Percentiles rank a stretch among this genome's conserved stretches.
These are phyloP conservation scores for Clupea harengus DNA, from an alignment of 2,113 vertebrate genomes.

Conservation along the genomic window DNA sequence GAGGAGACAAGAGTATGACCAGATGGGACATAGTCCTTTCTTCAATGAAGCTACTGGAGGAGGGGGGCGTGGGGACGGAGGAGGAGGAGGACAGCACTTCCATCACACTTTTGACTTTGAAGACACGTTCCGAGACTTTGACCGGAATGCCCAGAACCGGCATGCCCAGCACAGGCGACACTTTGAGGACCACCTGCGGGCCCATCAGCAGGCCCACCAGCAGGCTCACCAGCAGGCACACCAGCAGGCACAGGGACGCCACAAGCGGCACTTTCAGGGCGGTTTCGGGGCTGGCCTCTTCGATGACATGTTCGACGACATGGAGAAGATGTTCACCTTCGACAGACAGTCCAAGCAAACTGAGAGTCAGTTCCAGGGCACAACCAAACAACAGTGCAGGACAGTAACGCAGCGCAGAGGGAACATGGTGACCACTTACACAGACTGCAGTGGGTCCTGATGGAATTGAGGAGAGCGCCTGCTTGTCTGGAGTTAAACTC, in stretches of 20 bases:
- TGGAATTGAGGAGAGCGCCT: not conserved
- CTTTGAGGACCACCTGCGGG: conserved; percentile 86
- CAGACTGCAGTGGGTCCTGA: conserved; percentile 84
- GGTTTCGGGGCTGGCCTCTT: conserved; percentile 83
- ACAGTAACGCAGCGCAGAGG: conserved; percentile 94
- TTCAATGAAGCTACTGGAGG: conserved; percentile 51
- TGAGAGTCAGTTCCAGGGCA: conserved; percentile 79
- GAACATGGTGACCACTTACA: conserved; percentile 97
- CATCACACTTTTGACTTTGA: conserved; percentile 87
- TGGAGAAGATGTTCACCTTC: conserved; percentile 95
- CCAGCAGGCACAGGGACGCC: conserved; percentile 74
- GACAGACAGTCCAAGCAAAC: conserved; percentile 77
- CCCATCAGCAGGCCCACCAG: conserved; percentile 21
- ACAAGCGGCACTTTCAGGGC: conserved; percentile 86
- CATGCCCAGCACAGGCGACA: conserved; percentile 81
- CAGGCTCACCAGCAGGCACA: not conserved
- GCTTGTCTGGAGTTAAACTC: not conserved
- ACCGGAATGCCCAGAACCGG: conserved; percentile 81
- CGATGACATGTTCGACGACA: conserved; percentile 90
- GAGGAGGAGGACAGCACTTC: conserved; percentile 64
- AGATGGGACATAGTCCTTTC: conserved; percentile 70
- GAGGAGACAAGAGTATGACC: conserved; percentile 85
- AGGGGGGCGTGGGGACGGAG: conserved; percentile 44
- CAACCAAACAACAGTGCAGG: conserved; percentile 88
- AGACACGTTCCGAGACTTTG: conserved; percentile 92